Conservation (phyloP, 2,888 invertebrate species). For the Cryptocheilus praepositus region DNA sequence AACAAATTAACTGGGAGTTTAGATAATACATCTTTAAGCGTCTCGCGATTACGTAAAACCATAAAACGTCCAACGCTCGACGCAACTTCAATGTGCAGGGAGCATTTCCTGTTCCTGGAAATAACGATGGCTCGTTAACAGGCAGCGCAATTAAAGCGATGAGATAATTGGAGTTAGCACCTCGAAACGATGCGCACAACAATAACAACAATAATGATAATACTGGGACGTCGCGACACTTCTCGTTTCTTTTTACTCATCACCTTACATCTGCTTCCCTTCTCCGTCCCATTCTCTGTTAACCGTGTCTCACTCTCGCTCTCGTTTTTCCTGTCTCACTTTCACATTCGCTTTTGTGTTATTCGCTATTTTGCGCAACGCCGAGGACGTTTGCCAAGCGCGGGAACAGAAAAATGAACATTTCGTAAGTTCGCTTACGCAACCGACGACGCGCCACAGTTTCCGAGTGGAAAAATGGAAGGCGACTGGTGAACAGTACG, state of each 20-base stretch:
- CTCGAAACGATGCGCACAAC: not conserved
- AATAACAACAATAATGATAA: constrained; percentile 10
- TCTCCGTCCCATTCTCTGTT: constrained; percentile 25
- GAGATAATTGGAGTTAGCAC: constrained; percentile 17
- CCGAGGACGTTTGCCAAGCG: too few relatives aligned
- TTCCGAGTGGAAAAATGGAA: too few relatives aligned
- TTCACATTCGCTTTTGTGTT: not conserved
- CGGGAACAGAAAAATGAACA: too few relatives aligned
- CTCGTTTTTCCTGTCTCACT: not conserved
- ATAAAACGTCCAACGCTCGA: not conserved
- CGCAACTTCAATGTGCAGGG: not conserved
- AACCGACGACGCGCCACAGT: constrained; percentile 7
- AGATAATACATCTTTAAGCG: too few relatives aligned
- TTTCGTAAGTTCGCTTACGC: too few relatives aligned
- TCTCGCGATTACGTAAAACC: too few relatives aligned
- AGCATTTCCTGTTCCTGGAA: constrained; percentile 7
- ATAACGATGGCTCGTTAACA: constrained; percentile 21
- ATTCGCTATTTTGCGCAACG: too few relatives aligned
- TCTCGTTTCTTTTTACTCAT: constrained; percentile 36
- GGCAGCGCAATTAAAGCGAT: constrained; percentile 26
- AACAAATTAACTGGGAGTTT: too few relatives aligned
- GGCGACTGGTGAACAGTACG: too few relatives aligned
- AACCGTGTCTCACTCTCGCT: not conserved
- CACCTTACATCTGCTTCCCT: constrained; percentile 19
- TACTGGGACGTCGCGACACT: constrained; percentile 2